These are phyloP conservation scores for Formica selysi DNA, from an alignment of 1,140 invertebrate species.

Conservation along the genomic window DNA sequence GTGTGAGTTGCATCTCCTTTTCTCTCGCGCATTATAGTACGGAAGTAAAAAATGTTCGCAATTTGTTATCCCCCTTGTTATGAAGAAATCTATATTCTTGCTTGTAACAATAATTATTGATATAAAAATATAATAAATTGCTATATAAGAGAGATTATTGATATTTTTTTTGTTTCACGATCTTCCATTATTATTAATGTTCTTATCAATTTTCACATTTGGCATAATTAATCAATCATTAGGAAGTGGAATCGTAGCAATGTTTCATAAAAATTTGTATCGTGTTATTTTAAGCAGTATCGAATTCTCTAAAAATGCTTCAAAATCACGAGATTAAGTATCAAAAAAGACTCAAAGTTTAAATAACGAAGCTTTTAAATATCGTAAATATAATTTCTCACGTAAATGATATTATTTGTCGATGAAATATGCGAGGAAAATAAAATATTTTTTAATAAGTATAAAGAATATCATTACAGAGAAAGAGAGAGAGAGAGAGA, in stretches of 20 bases:
- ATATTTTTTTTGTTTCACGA: background rate
- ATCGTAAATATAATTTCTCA: conserved; percentile 21
- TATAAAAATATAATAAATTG: conserved; percentile 12
- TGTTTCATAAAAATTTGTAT: background rate
- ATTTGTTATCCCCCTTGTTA: background rate
- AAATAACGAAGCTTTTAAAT: background rate
- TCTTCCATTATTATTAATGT: background rate
- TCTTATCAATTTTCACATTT: background rate
- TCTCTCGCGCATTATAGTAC: background rate
- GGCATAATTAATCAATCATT: background rate
- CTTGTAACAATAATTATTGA: conserved; percentile 1
- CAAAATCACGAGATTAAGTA: background rate
- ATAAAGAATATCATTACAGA: conserved; percentile 13
- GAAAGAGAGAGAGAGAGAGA: too few relatives aligned
- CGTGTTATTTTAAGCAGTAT: background rate
- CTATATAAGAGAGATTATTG: too few relatives aligned
- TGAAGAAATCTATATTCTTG: background rate
- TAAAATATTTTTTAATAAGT: conserved; percentile 5
- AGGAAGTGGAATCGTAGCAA: background rate
- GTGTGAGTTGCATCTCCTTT: conserved; percentile 47
- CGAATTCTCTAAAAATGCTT: background rate
- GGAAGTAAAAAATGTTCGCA: background rate
- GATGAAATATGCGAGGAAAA: background rate
- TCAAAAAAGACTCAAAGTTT: background rate
- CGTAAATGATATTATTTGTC: background rate